A percentile compares a stretch with the other conserved stretches of the same genome.
Evolutionary conservation across 2,888 invertebrate species (phyloP).

Genomic region (Synergus laeviventris): DNA sequence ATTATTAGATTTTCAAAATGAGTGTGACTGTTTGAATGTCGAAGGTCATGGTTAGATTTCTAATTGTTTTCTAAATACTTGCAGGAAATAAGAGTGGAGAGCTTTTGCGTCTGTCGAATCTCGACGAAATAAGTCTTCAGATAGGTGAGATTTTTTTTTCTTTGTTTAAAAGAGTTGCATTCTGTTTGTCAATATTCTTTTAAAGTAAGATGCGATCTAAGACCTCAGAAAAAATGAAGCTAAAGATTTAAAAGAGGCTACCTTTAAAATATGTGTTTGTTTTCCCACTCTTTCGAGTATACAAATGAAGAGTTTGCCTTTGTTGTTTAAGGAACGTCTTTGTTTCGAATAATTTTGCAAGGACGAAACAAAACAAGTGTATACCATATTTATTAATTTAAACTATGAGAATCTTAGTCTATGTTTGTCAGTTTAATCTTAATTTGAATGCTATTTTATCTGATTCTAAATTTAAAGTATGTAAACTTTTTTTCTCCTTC

Average conservation of each 20-base stretch:
- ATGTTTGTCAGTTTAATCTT: too few species aligned
- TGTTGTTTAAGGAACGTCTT: background rate
- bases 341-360: background rate
- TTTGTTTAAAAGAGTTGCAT: constrained; percentile 9
- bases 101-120: background rate
- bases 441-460: too few species aligned
- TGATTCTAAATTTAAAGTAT: background rate
- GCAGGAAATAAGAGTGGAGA: constrained; percentile 20
- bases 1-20: background rate
- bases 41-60: background rate
- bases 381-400: background rate
- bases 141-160: constrained; percentile 24
- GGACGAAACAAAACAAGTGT: background rate
- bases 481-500: background rate
- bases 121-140: constrained; percentile 9
- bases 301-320: background rate
- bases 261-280: background rate
- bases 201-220: background rate
- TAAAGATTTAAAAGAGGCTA: background rate
- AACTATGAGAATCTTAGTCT: background rate
- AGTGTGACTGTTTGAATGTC: background rate
- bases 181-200: constrained; percentile 18
- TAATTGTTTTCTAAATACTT: constrained; percentile 3
- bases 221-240: background rate
- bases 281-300: background rate